These are phyloP conservation scores for Buceros bicornis DNA, from an alignment of 2,797 vertebrate genomes.

Conservation along the genomic window DNA sequence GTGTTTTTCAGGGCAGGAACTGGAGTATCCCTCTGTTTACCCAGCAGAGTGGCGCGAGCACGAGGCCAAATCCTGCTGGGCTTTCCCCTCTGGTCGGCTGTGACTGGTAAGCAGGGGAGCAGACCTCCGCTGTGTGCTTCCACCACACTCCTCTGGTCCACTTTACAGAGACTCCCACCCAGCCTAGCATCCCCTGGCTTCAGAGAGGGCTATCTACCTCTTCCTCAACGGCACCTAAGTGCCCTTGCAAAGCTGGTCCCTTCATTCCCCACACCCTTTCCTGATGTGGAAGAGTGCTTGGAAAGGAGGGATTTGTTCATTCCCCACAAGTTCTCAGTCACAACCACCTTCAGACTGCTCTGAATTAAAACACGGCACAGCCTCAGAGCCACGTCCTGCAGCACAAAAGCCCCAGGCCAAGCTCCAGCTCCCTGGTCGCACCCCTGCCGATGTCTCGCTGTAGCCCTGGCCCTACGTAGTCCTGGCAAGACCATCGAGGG, in stretches of 20 bases:
- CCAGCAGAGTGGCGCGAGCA: not conserved
- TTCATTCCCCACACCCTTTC: not conserved
- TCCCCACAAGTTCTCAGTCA: not conserved
- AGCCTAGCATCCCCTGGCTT: slow-evolving; percentile 3
- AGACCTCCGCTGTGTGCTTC: not conserved
- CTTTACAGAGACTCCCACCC: not conserved
- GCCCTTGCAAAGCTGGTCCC: slow-evolving; percentile 59
- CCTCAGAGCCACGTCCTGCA: slow-evolving; percentile 49
- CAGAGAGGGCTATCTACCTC: slow-evolving; percentile 71
- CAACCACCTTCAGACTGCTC: not conserved
- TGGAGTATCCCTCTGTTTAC: not conserved
- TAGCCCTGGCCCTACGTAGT: not conserved
- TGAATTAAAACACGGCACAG: slow-evolving; percentile 4
- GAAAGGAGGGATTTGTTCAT: slow-evolving; percentile 13
- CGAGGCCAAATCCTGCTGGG: not conserved
- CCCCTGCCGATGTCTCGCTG: not conserved
- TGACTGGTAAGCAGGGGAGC: not conserved
- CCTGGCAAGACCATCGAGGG: not conserved
- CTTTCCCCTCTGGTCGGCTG: not conserved
- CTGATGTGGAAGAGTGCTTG: not conserved
- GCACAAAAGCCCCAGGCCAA: slow-evolving; percentile 39
- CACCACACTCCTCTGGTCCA: not conserved
- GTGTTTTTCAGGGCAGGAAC: not conserved
- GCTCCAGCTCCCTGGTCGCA: slow-evolving; percentile 19
- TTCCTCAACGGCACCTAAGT: slow-evolving; percentile 63